A percentile compares a stretch with the other conserved stretches of the same genome.
Conservation (phyloP, 53 echinoderm and acorn worm genomes). For the Antedon mediterranea region DNA sequence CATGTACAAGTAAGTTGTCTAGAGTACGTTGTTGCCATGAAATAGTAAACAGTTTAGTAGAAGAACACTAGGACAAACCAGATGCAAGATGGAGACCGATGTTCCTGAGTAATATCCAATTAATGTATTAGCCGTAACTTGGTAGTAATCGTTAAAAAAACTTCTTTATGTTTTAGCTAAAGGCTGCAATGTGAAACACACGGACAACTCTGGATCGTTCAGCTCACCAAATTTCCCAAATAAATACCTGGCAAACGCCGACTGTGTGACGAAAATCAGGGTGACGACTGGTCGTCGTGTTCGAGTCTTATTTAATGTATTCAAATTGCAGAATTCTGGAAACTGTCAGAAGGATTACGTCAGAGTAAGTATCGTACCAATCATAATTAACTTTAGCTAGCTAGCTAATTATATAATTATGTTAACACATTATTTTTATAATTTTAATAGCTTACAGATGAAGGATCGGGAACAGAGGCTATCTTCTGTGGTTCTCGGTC, state of each 20-base stretch:
- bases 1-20: not conserved
- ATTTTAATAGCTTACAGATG: not conserved
- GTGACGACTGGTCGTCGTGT: not conserved
- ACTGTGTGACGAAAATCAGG: not conserved
- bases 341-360: not conserved
- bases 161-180: not conserved
- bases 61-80: no score
- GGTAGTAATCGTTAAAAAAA: no score
- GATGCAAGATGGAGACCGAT: no score
- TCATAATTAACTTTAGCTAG: no score
- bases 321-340: not conserved
- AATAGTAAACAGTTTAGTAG: no score
- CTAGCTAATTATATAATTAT: no score
- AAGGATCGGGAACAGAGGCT: not conserved
- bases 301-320: not conserved
- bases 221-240: not conserved
- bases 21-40: no score
- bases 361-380: not conserved
- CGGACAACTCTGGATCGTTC: not conserved
- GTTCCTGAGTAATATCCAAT: no score
- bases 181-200: not conserved
- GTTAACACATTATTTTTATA: no score
- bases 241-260: not conserved
- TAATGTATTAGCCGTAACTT: no score
- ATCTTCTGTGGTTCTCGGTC: conserved; percentile 20